Base-by-base conservation (phyloP, 2,888 invertebrate genomes). In the Phengaris arion region DNA sequence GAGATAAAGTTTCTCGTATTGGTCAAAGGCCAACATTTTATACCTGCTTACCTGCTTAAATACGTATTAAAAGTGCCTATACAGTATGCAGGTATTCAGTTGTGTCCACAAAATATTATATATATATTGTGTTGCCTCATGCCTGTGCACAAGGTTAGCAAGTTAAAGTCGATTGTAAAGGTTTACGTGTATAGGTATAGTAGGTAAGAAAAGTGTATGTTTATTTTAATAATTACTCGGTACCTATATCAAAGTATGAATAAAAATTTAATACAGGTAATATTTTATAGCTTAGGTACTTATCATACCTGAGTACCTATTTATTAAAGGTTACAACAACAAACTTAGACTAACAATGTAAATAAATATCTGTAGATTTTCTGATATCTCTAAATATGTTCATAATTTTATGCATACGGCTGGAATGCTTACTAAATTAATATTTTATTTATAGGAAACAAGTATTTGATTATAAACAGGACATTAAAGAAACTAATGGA, bases 401-500 rank as follows among this genome's bases (percentile, higher is more conserved):
- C 64, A 12, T 64, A 64, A 35, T 64, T 12, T 10, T 12, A 35
- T 52, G 35, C 35, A 64, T 45, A 45, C 22, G 64, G 35, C 35
- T 64, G 12, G 35, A 35, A 35, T 12, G 64, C 35, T 64, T 10
- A 59, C 22, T 15, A 75, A 57, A n/a, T 46, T n/a, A 45, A 35
- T 35, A 64, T 64, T 35, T 64, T 64, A 64, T 45, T 64, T 64
- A 64, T 64, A 64, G 64, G 35, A 35, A 64, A 64, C 64, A 35
- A 64, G 64, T 64, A 64, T 35, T 2, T 12, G 45, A 12, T 64
- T 45, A 64, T 64, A 45, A 70, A 48, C 70, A 70, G 48, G 51
- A 15, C 51, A 70, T 70, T 51, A 48, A 70, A 70, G 48, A 70
- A 70, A 48, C 48, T 51, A 51, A 48, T 48, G 68, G 69, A 35